Base-by-base conservation (phyloP, 37 sponge, comb jelly and placozoan genomes). In the Ephydatia muelleri region DNA sequence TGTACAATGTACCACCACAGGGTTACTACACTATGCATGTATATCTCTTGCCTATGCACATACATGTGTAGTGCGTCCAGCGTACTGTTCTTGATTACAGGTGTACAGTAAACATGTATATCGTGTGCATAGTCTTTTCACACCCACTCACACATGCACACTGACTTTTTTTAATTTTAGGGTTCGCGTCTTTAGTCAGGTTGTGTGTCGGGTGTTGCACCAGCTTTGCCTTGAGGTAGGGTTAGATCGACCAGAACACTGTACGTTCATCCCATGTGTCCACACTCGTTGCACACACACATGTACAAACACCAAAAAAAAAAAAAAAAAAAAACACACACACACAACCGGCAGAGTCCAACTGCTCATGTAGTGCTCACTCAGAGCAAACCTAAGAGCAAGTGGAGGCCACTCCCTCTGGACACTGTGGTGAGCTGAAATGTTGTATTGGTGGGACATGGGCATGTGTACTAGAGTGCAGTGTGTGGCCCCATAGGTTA, bases 321-420 rank as follows among this genome's bases (percentile, higher is more conserved):
- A n/a, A n/a, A n/a, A n/a, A n/a, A n/a, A n/a, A n/a, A n/a, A n/a
- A n/a, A n/a, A n/a, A n/a, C n/a, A n/a, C n/a, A n/a, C n/a, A n/a
- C n/a, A n/a, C n/a, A n/a, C 43, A 5, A 16, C 47, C n/a, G 28
- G 22, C 72, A 98, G 94, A 84, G 86, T 34, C 95, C 97, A 11
- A 73, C 75, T 1, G 97, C 99, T 43, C 78, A 65, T 33, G 99
- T 98, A 26, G 39, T 87, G 9, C 65, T 71, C 34, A 92, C 93
- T 25, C 78, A 73, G 30, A 88, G 97, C 36, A 87, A 84, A 38
- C 85, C 85, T 0, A 80, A 82, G 48, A 92, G 90, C 90, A 98
- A 98, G 74, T 98, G 97, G 97, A 84, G 99, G 48, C 99, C 99
- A 23, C 72, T 92, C 39, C 91, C 99, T 0, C 88, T 98, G 65